These are phyloP conservation scores for Lepidochitona cinerea DNA, from an alignment of 2,888 invertebrate species.

Conservation along the genomic window DNA sequence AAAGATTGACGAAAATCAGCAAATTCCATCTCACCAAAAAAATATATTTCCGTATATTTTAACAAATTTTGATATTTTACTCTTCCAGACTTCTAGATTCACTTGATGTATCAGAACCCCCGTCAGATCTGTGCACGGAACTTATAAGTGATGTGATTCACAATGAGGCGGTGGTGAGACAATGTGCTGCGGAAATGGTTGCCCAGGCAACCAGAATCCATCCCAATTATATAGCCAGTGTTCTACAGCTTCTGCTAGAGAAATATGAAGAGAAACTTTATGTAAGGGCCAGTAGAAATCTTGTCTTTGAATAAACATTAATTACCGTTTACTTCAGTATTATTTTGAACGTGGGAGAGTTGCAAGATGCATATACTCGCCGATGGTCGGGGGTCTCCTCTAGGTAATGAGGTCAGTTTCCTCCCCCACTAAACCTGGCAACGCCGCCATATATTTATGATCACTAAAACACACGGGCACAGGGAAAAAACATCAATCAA, in stretches of 20 bases:
- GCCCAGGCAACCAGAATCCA: slow-evolving; percentile 74
- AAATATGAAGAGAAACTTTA: slow-evolving; percentile 84
- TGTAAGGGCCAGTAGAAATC: slow-evolving; percentile 71
- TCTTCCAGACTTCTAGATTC: slow-evolving; percentile 56
- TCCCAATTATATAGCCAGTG: slow-evolving; percentile 73
- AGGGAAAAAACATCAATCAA: too few species aligned
- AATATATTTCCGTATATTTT: neutral
- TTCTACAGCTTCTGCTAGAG: slow-evolving; percentile 78
- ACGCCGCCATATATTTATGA: too few species aligned
- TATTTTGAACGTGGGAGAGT: too few species aligned
- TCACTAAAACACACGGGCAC: too few species aligned
- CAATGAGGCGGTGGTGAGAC: slow-evolving; percentile 85
- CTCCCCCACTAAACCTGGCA: too few species aligned
- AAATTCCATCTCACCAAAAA: neutral
- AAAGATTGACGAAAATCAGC: too few species aligned
- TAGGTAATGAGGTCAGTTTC: too few species aligned
- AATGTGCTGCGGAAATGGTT: slow-evolving; percentile 85
- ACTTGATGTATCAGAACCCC: slow-evolving; percentile 49
- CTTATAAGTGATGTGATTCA: slow-evolving; percentile 76
- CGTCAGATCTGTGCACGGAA: slow-evolving; percentile 49
- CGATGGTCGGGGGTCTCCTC: too few species aligned
- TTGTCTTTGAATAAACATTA: too few species aligned
- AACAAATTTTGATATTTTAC: neutral
- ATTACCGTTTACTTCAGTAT: too few species aligned
- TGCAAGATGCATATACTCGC: too few species aligned